These are phyloP conservation scores for Lampropteryx suffumata DNA, from an alignment of 2,888 invertebrate species.

Conservation along the genomic window DNA sequence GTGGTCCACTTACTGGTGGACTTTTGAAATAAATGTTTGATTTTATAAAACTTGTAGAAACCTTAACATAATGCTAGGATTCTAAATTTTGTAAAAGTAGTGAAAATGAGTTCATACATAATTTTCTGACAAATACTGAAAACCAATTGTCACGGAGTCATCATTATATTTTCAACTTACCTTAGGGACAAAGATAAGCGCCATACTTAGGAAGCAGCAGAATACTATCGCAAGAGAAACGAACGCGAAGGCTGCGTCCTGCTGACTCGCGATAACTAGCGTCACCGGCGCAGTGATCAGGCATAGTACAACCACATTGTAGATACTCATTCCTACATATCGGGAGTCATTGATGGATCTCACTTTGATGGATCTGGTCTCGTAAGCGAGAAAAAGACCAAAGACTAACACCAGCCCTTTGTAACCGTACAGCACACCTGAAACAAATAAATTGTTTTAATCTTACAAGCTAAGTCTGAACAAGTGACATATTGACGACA, in stretches of 20 bases:
- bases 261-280: constrained; percentile 98
- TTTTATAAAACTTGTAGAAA: too few relatives aligned
- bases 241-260: constrained; percentile 98
- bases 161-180: constrained; percentile 70
- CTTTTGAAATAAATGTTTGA: constrained; percentile 3
- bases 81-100: too few relatives aligned
- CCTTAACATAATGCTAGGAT: too few relatives aligned
- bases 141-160: too few relatives aligned
- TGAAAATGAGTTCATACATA: too few relatives aligned
- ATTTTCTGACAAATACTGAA: too few relatives aligned
- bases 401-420: constrained; percentile 98
- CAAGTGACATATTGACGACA: too few relatives aligned
- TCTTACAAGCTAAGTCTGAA: too few relatives aligned
- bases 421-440: constrained; percentile 97
- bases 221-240: constrained; percentile 98
- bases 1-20: too few relatives aligned
- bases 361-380: constrained; percentile 98
- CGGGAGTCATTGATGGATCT: constrained; percentile 99
- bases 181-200: constrained; percentile 99
- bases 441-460: constrained; percentile 29
- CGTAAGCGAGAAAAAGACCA: constrained; percentile 98
- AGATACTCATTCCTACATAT: constrained; percentile 99
- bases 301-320: constrained; percentile 99
- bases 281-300: constrained; percentile 99
- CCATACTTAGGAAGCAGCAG: constrained; percentile 99